A percentile compares a stretch with the other conserved stretches of the same genome.
phyloP scores from a whole-genome alignment of 2,888 invertebrate species.

The Oxycera nigricornis region DNA sequence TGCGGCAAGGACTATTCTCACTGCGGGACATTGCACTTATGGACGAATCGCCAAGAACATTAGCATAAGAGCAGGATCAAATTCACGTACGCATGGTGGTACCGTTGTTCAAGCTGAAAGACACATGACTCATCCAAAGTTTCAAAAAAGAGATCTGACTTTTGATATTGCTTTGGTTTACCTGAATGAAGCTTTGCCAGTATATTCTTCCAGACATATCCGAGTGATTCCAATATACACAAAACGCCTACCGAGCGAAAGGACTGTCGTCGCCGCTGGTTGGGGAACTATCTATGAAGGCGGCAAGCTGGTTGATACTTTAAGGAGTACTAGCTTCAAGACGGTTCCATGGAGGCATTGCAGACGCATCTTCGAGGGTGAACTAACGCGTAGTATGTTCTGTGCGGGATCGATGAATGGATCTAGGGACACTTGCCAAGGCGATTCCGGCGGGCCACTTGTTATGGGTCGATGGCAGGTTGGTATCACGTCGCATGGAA shows the following conservation, averaged over 20 bases:
- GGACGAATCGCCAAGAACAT: neutral
- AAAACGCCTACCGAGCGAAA: neutral
- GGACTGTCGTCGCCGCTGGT: neutral
- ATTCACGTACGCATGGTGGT: neutral
- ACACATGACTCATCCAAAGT: neutral
- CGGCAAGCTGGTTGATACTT: neutral
- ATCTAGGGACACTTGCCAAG: constrained; percentile 9
- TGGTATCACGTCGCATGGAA: constrained; percentile 26
- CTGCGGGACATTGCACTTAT: constrained; percentile 49
- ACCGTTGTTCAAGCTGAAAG: neutral
- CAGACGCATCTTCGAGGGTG: neutral
- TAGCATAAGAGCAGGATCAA: constrained; percentile 16
- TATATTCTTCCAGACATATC: constrained; percentile 56
- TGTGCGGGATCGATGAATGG: neutral
- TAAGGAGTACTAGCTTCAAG: neutral
- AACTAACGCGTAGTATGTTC: neutral
- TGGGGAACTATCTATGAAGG: constrained; percentile 22
- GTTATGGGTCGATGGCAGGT: neutral
- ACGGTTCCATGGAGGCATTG: neutral
- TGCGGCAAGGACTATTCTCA: constrained; percentile 49
- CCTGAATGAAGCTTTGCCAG: constrained; percentile 60
- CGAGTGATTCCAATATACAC: constrained; percentile 53
- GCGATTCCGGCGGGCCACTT: constrained; percentile 32
- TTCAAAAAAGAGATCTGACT: constrained; percentile 51
- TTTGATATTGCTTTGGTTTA: constrained; percentile 65